Conservation (phyloP, 1,140 invertebrate species). For the Pararge aegeria region DNA sequence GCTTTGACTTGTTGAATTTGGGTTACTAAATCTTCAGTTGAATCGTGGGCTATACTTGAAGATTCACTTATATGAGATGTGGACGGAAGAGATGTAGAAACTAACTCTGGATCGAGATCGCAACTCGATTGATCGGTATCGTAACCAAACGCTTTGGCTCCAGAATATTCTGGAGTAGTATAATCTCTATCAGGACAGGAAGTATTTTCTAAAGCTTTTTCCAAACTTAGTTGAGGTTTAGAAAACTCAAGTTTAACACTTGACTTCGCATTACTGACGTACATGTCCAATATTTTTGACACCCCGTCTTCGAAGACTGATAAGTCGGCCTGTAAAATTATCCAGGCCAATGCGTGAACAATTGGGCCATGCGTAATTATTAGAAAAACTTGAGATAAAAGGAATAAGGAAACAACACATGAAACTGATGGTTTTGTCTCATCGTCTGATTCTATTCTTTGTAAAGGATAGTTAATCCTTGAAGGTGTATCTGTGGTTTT, state of each 20-base stretch:
- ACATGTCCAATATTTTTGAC: conserved; percentile 88
- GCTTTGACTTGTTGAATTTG: conserved; percentile 55
- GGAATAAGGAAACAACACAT: conserved; percentile 93
- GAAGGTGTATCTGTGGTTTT: conserved; percentile 75
- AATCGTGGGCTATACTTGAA: conserved; percentile 73
- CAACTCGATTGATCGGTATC: conserved; percentile 76
- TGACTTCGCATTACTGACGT: conserved; percentile 78
- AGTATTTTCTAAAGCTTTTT: conserved; percentile 81
- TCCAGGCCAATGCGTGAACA: conserved; percentile 92
- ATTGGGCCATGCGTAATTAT: conserved; percentile 94
- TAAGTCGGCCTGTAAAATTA: conserved; percentile 90
- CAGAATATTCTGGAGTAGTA: conserved; percentile 63
- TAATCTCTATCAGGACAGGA: conserved; percentile 67
- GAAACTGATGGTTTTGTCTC: conserved; percentile 87
- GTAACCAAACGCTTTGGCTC: conserved; percentile 56
- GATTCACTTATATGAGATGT: conserved; percentile 75
- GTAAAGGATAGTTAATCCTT: conserved; percentile 59
- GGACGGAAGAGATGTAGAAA: conserved; percentile 74
- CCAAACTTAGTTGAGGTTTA: conserved; percentile 82
- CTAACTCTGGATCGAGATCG: conserved; percentile 75
- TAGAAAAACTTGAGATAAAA: conserved; percentile 97
- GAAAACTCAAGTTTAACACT: conserved; percentile 73
- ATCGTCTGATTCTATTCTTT: conserved; percentile 67
- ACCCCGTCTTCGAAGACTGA: conserved; percentile 86
- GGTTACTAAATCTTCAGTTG: conserved; percentile 78